phyloP scores from a whole-genome alignment of 2,113 vertebrate genomes.

The Ornithorhynchus anatinus region DNA sequence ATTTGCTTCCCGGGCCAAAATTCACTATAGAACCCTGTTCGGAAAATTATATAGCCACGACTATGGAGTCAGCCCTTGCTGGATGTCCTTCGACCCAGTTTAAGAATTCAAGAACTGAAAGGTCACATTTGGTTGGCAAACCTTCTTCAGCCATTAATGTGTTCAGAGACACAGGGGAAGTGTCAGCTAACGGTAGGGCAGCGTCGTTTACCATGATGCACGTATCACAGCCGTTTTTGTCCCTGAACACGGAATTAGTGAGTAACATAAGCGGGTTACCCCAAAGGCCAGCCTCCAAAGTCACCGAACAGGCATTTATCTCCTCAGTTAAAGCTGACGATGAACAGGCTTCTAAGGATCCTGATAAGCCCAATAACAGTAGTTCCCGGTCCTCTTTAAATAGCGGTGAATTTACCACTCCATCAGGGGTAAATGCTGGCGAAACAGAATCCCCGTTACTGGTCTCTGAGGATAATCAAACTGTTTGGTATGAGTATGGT shows the following conservation, averaged over 20 bases:
- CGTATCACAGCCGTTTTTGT: constrained; percentile 83
- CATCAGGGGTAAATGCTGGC: constrained; percentile 32
- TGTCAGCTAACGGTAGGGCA: constrained; percentile 50
- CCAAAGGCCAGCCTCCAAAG: constrained; percentile 37
- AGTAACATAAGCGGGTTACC: constrained; percentile 93
- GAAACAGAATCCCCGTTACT: constrained; percentile 69
- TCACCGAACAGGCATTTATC: constrained; percentile 39
- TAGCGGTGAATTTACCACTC: constrained; percentile 28
- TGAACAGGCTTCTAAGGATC: constrained; percentile 44
- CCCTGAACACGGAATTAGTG: constrained; percentile 91
- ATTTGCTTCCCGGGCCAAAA: constrained; percentile 53
- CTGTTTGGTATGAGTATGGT: constrained; percentile 97
- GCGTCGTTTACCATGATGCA: constrained; percentile 40
- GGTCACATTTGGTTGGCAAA: constrained; percentile 73
- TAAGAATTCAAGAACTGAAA: constrained; percentile 75
- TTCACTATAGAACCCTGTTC: constrained; percentile 39
- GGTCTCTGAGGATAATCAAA: constrained; percentile 88
- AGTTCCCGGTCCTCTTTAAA: neutral
- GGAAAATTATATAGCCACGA: constrained; percentile 18
- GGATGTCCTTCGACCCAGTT: constrained; percentile 39
- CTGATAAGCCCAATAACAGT: constrained; percentile 32
- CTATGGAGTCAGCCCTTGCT: neutral
- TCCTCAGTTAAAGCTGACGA: constrained; percentile 45
- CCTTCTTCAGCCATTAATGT: constrained; percentile 69
- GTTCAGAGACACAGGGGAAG: constrained; percentile 74